Base-by-base conservation (phyloP, 2,888 invertebrate genomes). In the Muschampia plurimacula region DNA sequence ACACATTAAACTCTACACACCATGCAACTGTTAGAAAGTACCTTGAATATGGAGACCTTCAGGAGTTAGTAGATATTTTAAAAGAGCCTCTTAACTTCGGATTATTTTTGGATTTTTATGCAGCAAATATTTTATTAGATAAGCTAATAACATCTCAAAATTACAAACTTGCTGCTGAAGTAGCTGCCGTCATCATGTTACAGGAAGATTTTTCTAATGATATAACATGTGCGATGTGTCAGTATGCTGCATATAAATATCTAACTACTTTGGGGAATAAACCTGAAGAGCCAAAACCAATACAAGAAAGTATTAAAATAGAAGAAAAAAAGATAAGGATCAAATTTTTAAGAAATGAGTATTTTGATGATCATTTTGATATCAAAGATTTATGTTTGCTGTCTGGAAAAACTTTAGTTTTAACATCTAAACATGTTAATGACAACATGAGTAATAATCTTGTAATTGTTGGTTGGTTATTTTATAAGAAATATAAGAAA, bases 341-440 rank as follows among this genome's bases (percentile, higher is more conserved):
- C 0, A 95, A 95, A 73, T 99, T 95, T 85, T 83, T 99, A 55
- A 95, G 97, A 81, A 98, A 98, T 85, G 96, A 97, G 0, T 97
- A 95, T 85, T 97, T 97, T 89, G 99, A 99, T 92, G 97, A 98
- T 83, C 98, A 99, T 88, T 98, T 98, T 91, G 98, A 98, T 89
- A 94, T 99, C 28, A 95, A 89, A 74, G 96, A 97, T 78, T 95
- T 96, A 7, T 87, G 95, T 39, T 95, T 96, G 82, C 91, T 98
- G 57, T 95, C 97, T 66, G 99, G 99, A 0, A 99, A 99, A 93
- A 97, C 98, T 2, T 89, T 99, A 67, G 93, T 95, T 49, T 95
- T 95, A 90, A 95, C 96, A 74, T 95, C 96, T 3, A 91, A 94
- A 79, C 81, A 84, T 73, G 82, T 89, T 75, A 82, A 90, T 70